Evolutionary conservation across 2,888 invertebrate genomes (phyloP), one percentile per base, ranked within the genome.

Genomic region (Acholoe squamosa): DNA sequence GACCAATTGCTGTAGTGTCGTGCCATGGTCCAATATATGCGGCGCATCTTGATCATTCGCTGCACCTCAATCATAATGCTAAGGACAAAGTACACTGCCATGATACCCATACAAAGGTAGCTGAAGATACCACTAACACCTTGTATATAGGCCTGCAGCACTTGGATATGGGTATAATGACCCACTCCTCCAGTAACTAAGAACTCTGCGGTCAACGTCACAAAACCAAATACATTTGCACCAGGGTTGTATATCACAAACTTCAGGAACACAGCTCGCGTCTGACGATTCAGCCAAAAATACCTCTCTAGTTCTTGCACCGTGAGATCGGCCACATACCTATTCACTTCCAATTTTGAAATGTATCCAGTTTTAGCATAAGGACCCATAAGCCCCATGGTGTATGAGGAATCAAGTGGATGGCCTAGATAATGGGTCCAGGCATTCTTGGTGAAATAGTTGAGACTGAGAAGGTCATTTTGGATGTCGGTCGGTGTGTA

Each of bases 1-100:
- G 89, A 43, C 84, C 91, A 89, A 52, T 91, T 90, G 67, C 91
- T 34, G 43, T 84, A 89, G 51, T 71, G 43, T n/a, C 67, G n/a
- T 19, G 31, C 51, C 19, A 10, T 25, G 19, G 14, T 51, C 28
- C 67, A 33, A 77, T 76, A 89, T 22, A 12, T 0, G 19, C 51
- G n/a, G 16, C 51, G 28, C 84, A 51, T 84, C 22, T 84, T 84
- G 33, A 51, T 19, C 84, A 84, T 84, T 5, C 51, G 19, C 43
- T 51, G 43, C 25, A 84, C 84, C 25, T 84, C 84, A 14, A 33
- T 14, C 43, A 43, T 28, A 12, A 84, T 1, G 33, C 84, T 33
- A 1, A 33, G 12, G 1, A 89, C 71, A 10, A 89, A 31, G 76
- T 76, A 77, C 22, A 89, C 31, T 10, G 51, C 76, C 67, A 89